These are phyloP conservation scores for Myripristis murdjan DNA, from an alignment of 2,797 vertebrate genomes.

Conservation along the genomic window DNA sequence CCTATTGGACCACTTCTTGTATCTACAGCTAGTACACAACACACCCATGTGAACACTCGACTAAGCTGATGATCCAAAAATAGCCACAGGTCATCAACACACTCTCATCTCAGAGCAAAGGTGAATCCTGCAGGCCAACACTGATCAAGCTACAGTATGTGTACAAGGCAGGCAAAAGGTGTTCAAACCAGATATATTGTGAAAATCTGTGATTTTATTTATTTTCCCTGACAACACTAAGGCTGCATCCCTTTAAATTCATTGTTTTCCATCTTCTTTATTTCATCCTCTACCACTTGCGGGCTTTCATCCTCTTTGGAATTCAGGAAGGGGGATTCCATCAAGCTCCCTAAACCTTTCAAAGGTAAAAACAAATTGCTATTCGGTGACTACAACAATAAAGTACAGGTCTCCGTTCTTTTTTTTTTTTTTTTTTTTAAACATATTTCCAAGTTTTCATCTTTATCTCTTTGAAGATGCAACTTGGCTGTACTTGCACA, in stretches of 20 bases:
- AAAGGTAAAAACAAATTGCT: constrained; percentile 43
- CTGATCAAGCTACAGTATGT: constrained; percentile 30
- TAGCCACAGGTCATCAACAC: constrained; percentile 65
- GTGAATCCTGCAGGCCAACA: constrained; percentile 60
- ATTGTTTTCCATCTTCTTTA: background rate
- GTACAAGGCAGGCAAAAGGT: constrained; percentile 35
- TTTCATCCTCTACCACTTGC: constrained; percentile 22
- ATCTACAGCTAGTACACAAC: constrained; percentile 43
- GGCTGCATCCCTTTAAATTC: constrained; percentile 21
- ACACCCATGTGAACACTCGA: constrained; percentile 54
- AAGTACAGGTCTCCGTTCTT: background rate
- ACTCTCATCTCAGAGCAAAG: constrained; percentile 63
- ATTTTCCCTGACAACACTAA: constrained; percentile 5
- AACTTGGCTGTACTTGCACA: constrained; percentile 23
- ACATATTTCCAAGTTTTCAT: constrained; percentile 10
- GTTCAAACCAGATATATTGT: constrained; percentile 28
- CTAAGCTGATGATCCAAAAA: constrained; percentile 79
- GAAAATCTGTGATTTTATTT: constrained; percentile 23
- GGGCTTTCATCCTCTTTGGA: constrained; percentile 25
- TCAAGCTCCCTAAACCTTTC: constrained; percentile 43
- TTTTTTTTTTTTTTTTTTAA: constrained; percentile 16
- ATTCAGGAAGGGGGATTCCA: constrained; percentile 33
- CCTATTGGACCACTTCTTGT: constrained; percentile 13
- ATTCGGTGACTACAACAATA: constrained; percentile 35
- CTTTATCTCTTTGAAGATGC: background rate